A percentile compares a stretch with the other conserved stretches of the same genome.
Evolutionary conservation across 2,888 invertebrate genomes (phyloP).

Genomic region (Leptinotarsa peninsularis): DNA sequence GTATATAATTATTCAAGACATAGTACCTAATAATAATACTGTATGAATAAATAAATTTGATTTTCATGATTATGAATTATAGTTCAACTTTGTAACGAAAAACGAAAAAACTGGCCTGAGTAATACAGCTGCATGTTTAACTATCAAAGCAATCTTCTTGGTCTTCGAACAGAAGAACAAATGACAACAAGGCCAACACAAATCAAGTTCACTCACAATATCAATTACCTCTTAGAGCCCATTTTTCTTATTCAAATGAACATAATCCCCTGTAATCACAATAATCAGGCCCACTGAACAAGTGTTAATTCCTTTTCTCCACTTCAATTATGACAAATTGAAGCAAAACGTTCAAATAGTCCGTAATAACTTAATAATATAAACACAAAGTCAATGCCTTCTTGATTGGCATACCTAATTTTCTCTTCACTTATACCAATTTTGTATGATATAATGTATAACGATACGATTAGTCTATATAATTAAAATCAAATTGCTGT

Average conservation of each 20-base stretch:
- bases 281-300: constrained; percentile 46
- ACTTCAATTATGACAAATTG: constrained; percentile 52
- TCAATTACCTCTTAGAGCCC: constrained; percentile 1
- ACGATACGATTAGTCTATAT: constrained; percentile 61
- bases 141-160: too few relatives aligned
- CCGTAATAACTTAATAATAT: constrained; percentile 59
- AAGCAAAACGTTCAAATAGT: constrained; percentile 42
- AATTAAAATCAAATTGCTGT: constrained; percentile 65
- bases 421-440: constrained; percentile 55
- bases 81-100: too few relatives aligned
- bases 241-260: constrained; percentile 44
- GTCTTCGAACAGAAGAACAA: too few relatives aligned
- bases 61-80: too few relatives aligned
- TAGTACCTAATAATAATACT: too few relatives aligned
- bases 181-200: background rate
- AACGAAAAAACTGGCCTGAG: too few relatives aligned
- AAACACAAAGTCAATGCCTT: constrained; percentile 61
- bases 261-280: constrained; percentile 48
- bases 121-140: too few relatives aligned
- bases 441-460: constrained; percentile 61
- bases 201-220: background rate
- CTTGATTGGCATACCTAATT: constrained; percentile 63
- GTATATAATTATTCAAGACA: too few relatives aligned
- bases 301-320: constrained; percentile 50
- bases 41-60: too few relatives aligned